phyloP scores from a whole-genome alignment of 2,888 invertebrate genomes.

The Smittia sp. region DNA sequence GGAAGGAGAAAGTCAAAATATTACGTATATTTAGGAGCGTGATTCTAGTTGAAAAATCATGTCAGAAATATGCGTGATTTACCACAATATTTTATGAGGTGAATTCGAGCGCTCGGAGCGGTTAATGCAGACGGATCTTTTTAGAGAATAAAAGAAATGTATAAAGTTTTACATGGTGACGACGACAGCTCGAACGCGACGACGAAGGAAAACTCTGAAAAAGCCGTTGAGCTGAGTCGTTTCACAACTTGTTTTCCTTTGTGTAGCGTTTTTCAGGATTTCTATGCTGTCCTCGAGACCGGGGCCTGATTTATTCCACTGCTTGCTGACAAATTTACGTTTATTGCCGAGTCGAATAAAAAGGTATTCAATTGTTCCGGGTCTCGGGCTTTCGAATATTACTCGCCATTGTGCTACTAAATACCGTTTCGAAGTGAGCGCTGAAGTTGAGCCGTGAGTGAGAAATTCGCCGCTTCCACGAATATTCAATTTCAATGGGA shows the following conservation, averaged over 20 bases:
- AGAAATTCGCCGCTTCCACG: not conserved
- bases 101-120: not conserved
- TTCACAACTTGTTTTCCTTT: constrained; percentile 10
- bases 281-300: not conserved
- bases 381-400: not conserved
- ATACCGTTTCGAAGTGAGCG: not conserved
- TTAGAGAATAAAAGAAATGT: not conserved
- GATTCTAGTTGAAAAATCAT: constrained; percentile 3
- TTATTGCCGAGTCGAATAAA: not conserved
- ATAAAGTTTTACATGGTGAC: not conserved
- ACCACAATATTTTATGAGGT: constrained; percentile 4
- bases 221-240: not conserved
- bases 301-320: constrained; percentile 5
- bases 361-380: not conserved
- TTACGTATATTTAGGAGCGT: not conserved
- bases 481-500: not conserved
- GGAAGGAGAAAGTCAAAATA: constrained; percentile 2
- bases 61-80: constrained; percentile 17
- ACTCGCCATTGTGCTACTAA: not conserved
- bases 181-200: not conserved
- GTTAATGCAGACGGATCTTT: not conserved
- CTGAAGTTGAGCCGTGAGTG: not conserved
- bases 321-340: constrained; percentile 7
- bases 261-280: not conserved
- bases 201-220: not conserved